A percentile compares a stretch with the other conserved stretches of the same genome.
Conservation (phyloP, 2,113 vertebrate species). For the Syngnathus typhle region DNA sequence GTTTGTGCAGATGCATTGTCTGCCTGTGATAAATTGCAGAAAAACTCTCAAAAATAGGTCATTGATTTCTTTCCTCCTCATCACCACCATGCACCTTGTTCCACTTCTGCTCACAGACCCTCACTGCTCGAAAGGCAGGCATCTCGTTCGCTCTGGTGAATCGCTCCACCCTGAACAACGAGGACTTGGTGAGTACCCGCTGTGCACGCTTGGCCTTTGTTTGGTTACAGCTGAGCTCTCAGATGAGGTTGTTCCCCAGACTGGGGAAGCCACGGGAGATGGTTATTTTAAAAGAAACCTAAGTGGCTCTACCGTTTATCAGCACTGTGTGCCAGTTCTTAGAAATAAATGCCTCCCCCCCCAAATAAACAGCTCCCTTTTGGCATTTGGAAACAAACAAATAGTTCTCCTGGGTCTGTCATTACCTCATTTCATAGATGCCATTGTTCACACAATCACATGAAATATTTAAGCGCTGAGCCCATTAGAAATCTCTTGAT, state of each 20-base stretch:
- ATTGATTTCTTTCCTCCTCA: conserved; percentile 6
- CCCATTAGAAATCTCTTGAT: neutral
- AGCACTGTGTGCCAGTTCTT: neutral
- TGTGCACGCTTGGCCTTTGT: too few relatives aligned
- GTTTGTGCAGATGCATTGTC: conserved; percentile 10
- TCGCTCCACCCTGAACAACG: conserved; percentile 87
- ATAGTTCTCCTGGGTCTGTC: neutral
- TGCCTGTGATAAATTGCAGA: conserved; percentile 1
- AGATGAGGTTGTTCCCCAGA: neutral
- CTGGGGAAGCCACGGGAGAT: neutral
- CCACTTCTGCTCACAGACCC: conserved; percentile 70
- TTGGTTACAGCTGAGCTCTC: neutral
- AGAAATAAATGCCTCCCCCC: neutral
- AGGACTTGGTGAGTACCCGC: conserved; percentile 86
- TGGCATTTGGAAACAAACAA: neutral
- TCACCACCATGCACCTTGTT: conserved; percentile 9
- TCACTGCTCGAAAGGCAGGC: conserved; percentile 96
- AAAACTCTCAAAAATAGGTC: conserved; percentile 8
- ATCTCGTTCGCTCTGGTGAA: conserved; percentile 92
- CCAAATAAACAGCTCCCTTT: neutral
- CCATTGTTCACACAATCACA: neutral
- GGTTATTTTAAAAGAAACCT: neutral
- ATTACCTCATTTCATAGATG: neutral
- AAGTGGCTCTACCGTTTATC: neutral
- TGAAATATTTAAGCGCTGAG: neutral